Conservation (phyloP, 35 echinoderm and acorn worm genomes). For the Nesometra sesokonis region DNA sequence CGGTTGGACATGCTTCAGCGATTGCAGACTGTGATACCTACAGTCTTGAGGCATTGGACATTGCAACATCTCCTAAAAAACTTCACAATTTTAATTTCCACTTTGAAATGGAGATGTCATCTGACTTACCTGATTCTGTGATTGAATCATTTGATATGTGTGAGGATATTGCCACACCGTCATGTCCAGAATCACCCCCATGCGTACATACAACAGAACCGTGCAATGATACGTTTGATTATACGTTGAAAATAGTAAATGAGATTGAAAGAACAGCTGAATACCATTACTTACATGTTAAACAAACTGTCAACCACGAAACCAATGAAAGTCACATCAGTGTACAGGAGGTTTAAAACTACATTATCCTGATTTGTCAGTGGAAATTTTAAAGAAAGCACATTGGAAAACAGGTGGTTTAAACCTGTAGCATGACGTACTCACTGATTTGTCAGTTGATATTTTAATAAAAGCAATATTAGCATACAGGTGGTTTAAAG, state of each 20-base stretch:
- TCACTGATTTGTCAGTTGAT: too few species aligned
- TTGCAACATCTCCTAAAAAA: background rate
- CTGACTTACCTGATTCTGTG: slow-evolving; percentile 23
- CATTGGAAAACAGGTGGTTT: too few species aligned
- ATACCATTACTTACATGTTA: slow-evolving; percentile 49
- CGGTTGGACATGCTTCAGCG: background rate
- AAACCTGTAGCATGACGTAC: too few species aligned
- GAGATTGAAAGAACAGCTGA: slow-evolving; percentile 36
- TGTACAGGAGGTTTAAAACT: background rate
- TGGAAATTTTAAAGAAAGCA: too few species aligned
- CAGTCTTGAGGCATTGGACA: slow-evolving; percentile 16
- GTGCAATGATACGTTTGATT: slow-evolving; percentile 38
- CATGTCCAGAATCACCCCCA: background rate
- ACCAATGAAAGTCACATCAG: background rate
- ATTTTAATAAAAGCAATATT: too few species aligned
- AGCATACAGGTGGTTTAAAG: too few species aligned
- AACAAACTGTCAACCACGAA: slow-evolving; percentile 25
- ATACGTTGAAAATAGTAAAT: slow-evolving; percentile 24
- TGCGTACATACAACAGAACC: background rate
- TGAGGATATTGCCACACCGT: slow-evolving; percentile 2
- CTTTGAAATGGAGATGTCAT: slow-evolving; percentile 22
- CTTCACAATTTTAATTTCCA: slow-evolving; percentile 34
- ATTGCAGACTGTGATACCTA: slow-evolving; percentile 3
- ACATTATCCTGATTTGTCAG: too few species aligned
- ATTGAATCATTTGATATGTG: slow-evolving; percentile 27